Percentiles rank a stretch among this genome's conserved stretches.
Conservation (phyloP, 1,140 invertebrate species). For the Drosophila rufa region DNA sequence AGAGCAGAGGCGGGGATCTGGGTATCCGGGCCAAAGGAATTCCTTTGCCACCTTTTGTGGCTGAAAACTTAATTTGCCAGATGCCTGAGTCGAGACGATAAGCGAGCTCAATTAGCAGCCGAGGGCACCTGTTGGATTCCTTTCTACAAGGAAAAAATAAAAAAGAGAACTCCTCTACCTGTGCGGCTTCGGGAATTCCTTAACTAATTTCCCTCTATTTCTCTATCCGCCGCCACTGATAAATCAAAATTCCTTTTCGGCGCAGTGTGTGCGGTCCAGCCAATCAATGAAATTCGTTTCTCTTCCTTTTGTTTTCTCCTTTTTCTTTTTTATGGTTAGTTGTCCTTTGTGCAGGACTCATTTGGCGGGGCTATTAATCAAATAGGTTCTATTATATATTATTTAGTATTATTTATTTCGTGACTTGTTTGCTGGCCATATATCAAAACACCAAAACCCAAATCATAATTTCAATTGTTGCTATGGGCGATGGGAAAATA, state of each 20-base stretch:
- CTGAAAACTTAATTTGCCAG: constrained; percentile 80
- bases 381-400: constrained; percentile 53
- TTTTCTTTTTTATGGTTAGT: constrained; percentile 22
- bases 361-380: constrained; percentile 64
- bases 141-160: background rate
- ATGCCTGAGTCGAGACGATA: constrained; percentile 26
- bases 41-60: constrained; percentile 41
- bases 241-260: constrained; percentile 68
- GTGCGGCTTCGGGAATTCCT: constrained; percentile 58
- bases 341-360: constrained; percentile 33
- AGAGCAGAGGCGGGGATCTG: constrained; percentile 7
- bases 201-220: constrained; percentile 63
- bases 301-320: constrained; percentile 8
- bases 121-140: constrained; percentile 53
- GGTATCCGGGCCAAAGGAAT: constrained; percentile 21
- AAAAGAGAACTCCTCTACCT: constrained; percentile 20
- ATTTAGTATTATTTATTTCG: constrained; percentile 40
- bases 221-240: constrained; percentile 45
- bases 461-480: constrained; percentile 76
- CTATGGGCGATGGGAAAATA: constrained; percentile 27
- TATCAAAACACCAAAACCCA: constrained; percentile 66
- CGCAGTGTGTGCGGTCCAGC: constrained; percentile 61
- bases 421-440: constrained; percentile 52
- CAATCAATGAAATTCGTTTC: constrained; percentile 69
- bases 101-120: constrained; percentile 67